phyloP scores from a whole-genome alignment of 1,140 invertebrate species.

The Drepana arcuata region DNA sequence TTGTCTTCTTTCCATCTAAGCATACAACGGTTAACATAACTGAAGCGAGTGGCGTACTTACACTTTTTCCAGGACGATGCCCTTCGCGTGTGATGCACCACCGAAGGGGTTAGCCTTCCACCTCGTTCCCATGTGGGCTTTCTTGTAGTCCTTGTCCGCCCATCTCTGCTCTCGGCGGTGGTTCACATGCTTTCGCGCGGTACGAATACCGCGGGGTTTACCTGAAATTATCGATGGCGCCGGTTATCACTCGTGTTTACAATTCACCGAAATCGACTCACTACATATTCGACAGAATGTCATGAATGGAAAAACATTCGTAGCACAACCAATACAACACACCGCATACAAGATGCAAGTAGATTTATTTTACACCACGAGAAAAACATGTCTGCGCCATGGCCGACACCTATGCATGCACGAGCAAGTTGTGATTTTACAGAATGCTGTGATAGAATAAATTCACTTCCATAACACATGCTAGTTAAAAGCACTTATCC shows the following conservation, averaged over 20 bases:
- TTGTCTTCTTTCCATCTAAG: constrained; percentile 7
- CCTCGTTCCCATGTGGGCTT: constrained; percentile 98
- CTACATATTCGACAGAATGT: constrained; percentile 16
- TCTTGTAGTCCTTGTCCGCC: constrained; percentile 99
- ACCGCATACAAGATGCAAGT: constrained; percentile 38
- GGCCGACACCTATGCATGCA: constrained; percentile 59
- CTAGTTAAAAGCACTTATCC: constrained; percentile 28
- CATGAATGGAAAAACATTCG: constrained; percentile 26
- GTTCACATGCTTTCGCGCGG: constrained; percentile 97
- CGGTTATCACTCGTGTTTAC: constrained; percentile 51
- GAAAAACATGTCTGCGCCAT: constrained; percentile 71
- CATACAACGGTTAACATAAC: constrained; percentile 2
- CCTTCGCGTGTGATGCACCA: constrained; percentile 99
- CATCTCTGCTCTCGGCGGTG: constrained; percentile 97
- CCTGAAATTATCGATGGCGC: constrained; percentile 76
- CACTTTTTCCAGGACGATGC: constrained; percentile 99
- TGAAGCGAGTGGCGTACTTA: constrained; percentile 77
- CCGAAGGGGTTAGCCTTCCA: constrained; percentile 99
- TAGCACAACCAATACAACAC: constrained; percentile 33
- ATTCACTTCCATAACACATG: constrained; percentile 32
- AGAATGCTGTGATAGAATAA: constrained; percentile 12
- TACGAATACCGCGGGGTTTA: constrained; percentile 98
- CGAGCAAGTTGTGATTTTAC: constrained; percentile 22
- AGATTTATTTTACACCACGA: constrained; percentile 65
- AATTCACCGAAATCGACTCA: constrained; percentile 46